Base-by-base conservation (phyloP, 1,140 invertebrate species). In the Dendrolimus kikuchii region DNA sequence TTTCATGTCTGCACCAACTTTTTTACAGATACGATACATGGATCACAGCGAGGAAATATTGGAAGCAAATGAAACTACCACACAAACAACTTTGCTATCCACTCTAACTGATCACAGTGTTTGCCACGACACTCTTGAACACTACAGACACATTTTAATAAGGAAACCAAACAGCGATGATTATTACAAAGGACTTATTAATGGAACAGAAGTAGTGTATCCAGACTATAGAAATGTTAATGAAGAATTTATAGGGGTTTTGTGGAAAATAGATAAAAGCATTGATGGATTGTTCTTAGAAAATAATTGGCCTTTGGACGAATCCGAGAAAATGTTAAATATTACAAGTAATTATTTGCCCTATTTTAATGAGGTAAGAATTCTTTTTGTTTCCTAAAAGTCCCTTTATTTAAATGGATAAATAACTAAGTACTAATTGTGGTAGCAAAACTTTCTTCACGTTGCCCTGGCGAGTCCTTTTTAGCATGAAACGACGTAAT, bases 281-380 rank as follows among this genome's bases (percentile, higher is more conserved):
- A 46, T 77, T n/a, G 74, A 81, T 53, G 82, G 74, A 5, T 10
- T 78, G 2, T 40, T 86, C n/a, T 53, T 86, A 40, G 66, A 75
- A 70, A 80, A 86, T 49, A 80, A 57, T 50, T 86, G 79, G 81
- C 82, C 82, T n/a, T 60, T 78, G 41, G 82, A 86, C 57, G 51
- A 77, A 49, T 64, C 65, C 5, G 44, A 72, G 10, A 82, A 78
- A 39, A 38, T 46, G 5, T 38, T 66, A 38, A 66, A 77, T 23
- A 64, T 70, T 46, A 76, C 64, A 5, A 39, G 57, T 38, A 45
- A 39, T 23, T 51, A 55, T 50, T 59, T 82, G 37, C 75, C 78
- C 0, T 83, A 83, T 49, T 85, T 77, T 45, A 85, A 58, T 65
- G 45, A 77, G 67, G 80, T 83, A 62, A 23, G 23, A 23, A 23